Evolutionary conservation across 2,888 invertebrate genomes (phyloP), one percentile per base, ranked within the genome.

Genomic region (Epinotia brunnichana): DNA sequence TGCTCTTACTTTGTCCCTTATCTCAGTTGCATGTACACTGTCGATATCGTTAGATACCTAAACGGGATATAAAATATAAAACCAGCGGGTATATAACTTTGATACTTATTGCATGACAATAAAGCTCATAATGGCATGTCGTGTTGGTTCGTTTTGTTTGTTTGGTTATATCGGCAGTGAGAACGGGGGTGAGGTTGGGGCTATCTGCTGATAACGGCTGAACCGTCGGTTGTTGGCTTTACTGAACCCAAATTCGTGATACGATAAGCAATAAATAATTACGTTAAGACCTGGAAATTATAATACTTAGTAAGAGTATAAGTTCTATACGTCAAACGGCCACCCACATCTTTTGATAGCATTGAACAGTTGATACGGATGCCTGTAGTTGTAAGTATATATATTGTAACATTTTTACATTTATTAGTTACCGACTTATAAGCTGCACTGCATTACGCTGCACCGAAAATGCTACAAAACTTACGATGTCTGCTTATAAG

Each of bases 171-270:
- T 72, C 63, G 74, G 69, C 73, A 74, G 74, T 82, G 83, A 84
- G 83, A 81, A 77, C 83, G 82, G 84, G 86, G 89, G 88, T 86
- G 89, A 90, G 91, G 91, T 91, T 90, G 91, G 87, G 91, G 91
- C 82, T 91, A 90, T 90, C 87, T 83, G 74, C 78, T 81, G 92
- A 91, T 91, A 92, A 90, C 84, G 77, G 79, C 61, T 82, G 83
- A 85, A 85, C 85, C 84, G 84, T 75, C 83, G 82, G 76, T 73
- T 79, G 83, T 78, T 80, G 82, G 77, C 85, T 86, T 86, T 85
- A 83, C 83, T 86, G 85, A 83, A 86, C 85, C 83, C 82, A 83
- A 73, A 69, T 67, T 67, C 56, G 48, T 70, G 71, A 68, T 44
- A 44, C 35, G 19, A 19, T 3, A 17, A 54, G 39, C 35, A 21